Evolutionary conservation across 1,140 invertebrate species (phyloP), one percentile per base, ranked within the genome.

Genomic region (Tetramorium simillimum): DNA sequence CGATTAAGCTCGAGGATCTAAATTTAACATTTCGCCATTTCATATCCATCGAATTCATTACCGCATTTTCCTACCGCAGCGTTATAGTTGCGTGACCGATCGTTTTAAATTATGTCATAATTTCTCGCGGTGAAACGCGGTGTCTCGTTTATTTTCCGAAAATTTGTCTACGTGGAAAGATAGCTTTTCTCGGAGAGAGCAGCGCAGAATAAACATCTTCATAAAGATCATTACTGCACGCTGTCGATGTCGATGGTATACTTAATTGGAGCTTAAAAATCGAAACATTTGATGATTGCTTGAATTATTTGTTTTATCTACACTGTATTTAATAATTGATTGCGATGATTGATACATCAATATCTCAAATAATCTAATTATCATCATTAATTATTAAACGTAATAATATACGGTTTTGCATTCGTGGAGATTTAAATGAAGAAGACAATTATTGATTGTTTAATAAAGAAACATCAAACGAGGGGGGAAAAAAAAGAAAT

Each of bases 21-120:
- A 81, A 70, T 62, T 81, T 58, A 76, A 86, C 85, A 49, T 37
- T 80, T 69, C 40, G 28, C 40, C 33, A 49, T 62, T 69, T 14
- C 46, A 24, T 18, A 24, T 69, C 28, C 40, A 10, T 73, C 33
- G 37, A 82, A 75, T 84, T 12, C 46, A 16, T 49, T 37, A 14
- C 18, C 46, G n/a, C 53, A 60, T 24, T 84, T 60, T 21, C 9
- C 24, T 37, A 21, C 33, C 37, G 21, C 53, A 46, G 7, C 33
- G 24, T 24, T 24, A 37, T 24, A 37, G n/a, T 75, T 14, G 65
- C 40, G 65, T 69, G 43, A 16, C 28, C 33, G 7, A 62, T 75
- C 43, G 49, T 73, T 60, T 82, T 46, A 28, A 72, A 51, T 70
- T 40, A 40, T 24, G n/a, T 81, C 21, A 58, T 70, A 37, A 56